Conservation (phyloP, 2,888 invertebrate genomes). For the Clunio marinus region DNA sequence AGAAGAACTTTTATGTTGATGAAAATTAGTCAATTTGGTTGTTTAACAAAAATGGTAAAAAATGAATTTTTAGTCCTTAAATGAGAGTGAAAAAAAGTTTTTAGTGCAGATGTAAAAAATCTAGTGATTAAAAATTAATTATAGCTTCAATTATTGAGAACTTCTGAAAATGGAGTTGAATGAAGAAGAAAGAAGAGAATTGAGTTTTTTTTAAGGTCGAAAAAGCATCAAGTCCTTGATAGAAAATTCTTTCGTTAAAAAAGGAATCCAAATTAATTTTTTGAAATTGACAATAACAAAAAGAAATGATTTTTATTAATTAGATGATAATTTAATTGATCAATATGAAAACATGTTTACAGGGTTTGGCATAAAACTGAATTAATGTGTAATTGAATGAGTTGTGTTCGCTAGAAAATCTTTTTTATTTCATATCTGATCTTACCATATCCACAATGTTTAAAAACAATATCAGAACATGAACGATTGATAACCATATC, state of each 20-base stretch:
- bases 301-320: too few relatives aligned
- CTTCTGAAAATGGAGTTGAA: neutral
- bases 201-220: conserved; percentile 13
- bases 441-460: conserved; percentile 12
- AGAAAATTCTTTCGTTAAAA: conserved; percentile 17
- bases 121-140: conserved; percentile 2
- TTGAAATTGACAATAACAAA: conserved; percentile 21
- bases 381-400: too few relatives aligned
- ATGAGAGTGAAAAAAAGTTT: neutral
- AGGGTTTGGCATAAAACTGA: too few relatives aligned
- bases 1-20: too few relatives aligned
- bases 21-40: conserved; percentile 7
- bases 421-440: neutral
- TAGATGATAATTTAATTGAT: too few relatives aligned
- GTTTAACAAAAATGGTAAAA: neutral
- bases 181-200: conserved; percentile 1
- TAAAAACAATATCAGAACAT: neutral
- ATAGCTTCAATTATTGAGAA: neutral
- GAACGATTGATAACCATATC: neutral
- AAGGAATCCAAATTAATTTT: neutral
- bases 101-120: neutral
- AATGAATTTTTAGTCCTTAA: neutral
- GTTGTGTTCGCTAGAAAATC: neutral
- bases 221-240: conserved; percentile 19
- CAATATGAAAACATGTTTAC: too few relatives aligned